Evolutionary conservation across 2,113 vertebrate genomes (phyloP), one percentile per base, ranked within the genome.

Genomic region (Murina feae): DNA sequence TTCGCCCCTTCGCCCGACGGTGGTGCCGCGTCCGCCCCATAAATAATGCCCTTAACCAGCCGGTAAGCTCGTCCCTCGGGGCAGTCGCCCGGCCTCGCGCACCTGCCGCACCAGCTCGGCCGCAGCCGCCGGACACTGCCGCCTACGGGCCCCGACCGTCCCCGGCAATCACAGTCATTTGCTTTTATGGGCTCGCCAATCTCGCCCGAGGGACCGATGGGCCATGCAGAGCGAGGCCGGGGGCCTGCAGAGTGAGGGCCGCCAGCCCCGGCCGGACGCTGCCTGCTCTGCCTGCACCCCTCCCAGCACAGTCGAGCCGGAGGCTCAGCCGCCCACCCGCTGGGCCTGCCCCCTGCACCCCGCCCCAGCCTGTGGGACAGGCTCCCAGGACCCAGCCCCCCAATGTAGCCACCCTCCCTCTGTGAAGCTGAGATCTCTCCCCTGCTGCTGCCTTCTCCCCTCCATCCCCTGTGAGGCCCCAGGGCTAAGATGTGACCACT

Each of bases 21-120:
- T 21, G 0, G 4, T 21, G 58, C 79, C 53, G 93, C n/a, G 79
- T 96, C 76, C 66, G 30, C 92, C 97, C 96, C 96, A 75, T 97
- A 93, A 97, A 97, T 96, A 93, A 95, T 4, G 65, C 95, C 78
- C 94, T 97, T 97, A 97, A 98, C 82, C 95, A 97, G 85, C 91
- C 94, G 94, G 94, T n/a, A 97, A 97, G 93, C 96, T 97, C 97
- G 98, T 98, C 98, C 97, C 96, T 96, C 79, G 80, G 88, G 95
- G 96, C 95, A 92, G 97, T 95, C 93, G 96, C 97, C 95, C 95
- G 60, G 93, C 94, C 96, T 92, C 85, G 14, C 86, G 83, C 78
- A 4, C 96, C 93, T 39, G 94, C 44, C 82, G n/a, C n/a, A n/a
- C n/a, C n/a, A n/a, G n/a, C n/a, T n/a, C n/a, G n/a, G n/a, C n/a